phyloP scores from a whole-genome alignment of 2,113 vertebrate species.

The Dromas ardeola region DNA sequence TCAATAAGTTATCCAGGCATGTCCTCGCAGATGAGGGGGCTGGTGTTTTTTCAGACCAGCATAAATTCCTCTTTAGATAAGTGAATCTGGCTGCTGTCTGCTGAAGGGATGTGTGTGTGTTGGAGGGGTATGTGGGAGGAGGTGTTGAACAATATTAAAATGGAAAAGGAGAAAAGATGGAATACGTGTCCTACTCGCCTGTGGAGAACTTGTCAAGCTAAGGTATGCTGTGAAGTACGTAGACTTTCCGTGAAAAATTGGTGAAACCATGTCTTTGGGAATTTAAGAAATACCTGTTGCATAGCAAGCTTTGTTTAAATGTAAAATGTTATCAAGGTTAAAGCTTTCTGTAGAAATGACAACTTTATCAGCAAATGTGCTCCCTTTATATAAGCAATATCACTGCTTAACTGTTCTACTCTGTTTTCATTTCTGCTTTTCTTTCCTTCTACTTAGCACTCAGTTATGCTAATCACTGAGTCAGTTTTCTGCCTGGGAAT shows the following conservation, averaged over 20 bases:
- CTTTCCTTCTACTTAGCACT: neutral
- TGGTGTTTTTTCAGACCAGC: neutral
- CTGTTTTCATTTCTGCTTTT: neutral
- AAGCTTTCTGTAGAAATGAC: neutral
- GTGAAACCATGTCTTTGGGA: neutral
- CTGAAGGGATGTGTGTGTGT: neutral
- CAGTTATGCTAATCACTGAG: neutral
- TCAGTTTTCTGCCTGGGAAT: neutral
- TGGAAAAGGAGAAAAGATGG: neutral
- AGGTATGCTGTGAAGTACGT: neutral
- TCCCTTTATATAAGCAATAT: neutral
- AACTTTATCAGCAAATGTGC: neutral
- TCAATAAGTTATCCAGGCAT: neutral
- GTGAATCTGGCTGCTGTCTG: neutral
- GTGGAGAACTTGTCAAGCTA: neutral
- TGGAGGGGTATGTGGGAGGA: neutral
- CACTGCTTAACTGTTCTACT: neutral
- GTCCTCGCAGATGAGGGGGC: neutral
- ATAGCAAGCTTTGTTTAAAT: neutral
- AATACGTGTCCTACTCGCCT: neutral
- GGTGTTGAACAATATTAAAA: neutral
- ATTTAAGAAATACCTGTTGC: neutral
- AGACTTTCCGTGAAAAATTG: neutral
- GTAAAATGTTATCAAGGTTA: neutral
- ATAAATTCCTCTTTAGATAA: slow-evolving; percentile 18